phyloP scores from a whole-genome alignment of 2,888 invertebrate genomes.

The Zele albiditarsus region DNA sequence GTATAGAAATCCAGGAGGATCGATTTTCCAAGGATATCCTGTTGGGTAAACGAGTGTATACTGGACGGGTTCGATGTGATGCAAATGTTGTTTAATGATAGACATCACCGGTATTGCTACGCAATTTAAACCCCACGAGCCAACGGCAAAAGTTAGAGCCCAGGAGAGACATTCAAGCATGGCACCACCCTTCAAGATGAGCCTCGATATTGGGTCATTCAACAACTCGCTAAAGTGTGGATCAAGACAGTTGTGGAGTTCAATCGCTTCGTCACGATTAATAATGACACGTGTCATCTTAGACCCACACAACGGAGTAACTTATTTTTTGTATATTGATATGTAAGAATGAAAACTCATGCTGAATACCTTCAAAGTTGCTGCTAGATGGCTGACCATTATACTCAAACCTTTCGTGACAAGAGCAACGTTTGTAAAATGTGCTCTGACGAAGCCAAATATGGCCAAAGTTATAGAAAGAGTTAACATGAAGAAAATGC shows the following conservation, averaged over 20 bases:
- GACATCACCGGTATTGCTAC: conserved; percentile 25
- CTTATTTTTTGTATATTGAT: too few relatives aligned
- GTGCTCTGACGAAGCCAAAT: not conserved
- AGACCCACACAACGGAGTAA: not conserved
- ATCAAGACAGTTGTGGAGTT: conserved; percentile 36
- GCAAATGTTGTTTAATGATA: conserved; percentile 33
- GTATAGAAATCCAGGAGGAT: conserved; percentile 37
- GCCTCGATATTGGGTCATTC: not conserved
- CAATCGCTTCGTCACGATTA: conserved; percentile 29
- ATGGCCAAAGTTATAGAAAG: not conserved
- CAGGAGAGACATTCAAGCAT: conserved; percentile 23
- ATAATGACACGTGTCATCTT: conserved; percentile 18
- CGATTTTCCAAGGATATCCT: conserved; percentile 49
- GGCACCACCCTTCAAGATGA: conserved; percentile 7
- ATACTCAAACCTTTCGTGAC: conserved; percentile 24
- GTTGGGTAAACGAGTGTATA: conserved; percentile 43
- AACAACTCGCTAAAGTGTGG: conserved; percentile 33
- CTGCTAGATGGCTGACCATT: conserved; percentile 15
- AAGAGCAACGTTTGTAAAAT: conserved; percentile 26
- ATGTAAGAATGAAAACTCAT: not conserved
- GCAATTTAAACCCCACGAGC: not conserved
- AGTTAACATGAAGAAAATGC: not conserved
- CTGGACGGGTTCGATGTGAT: conserved; percentile 22
- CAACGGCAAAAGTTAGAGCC: not conserved
- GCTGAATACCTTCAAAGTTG: not conserved